Conservation (phyloP, 2,797 vertebrate species). For the Crypturellus tataupa region DNA sequence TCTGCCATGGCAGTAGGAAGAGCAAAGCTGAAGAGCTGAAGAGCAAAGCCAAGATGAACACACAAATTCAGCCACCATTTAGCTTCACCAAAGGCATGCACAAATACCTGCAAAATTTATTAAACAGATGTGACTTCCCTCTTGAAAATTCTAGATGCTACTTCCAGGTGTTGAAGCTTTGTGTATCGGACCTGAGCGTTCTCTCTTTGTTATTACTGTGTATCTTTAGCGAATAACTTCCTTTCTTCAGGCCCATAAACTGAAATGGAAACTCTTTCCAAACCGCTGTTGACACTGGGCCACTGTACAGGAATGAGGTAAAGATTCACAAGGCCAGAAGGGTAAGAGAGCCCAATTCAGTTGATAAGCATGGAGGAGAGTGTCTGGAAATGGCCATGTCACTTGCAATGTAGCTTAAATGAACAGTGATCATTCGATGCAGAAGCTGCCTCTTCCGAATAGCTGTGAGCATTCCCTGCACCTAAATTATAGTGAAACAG, state of each 20-base stretch:
- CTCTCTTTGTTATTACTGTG: neutral
- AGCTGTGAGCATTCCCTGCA: neutral
- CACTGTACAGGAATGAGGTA: neutral
- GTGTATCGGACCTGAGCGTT: neutral
- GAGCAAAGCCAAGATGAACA: slow-evolving; percentile 31
- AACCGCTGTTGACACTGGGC: neutral
- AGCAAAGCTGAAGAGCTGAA: no score
- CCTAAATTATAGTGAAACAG: neutral
- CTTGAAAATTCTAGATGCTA: neutral
- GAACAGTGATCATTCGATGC: neutral
- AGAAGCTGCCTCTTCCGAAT: neutral
- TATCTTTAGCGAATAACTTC: neutral
- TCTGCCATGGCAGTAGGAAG: neutral
- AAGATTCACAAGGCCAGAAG: neutral
- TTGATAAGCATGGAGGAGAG: neutral
- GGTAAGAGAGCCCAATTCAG: neutral
- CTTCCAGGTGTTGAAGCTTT: neutral
- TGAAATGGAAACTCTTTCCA: neutral
- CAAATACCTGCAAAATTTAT: slow-evolving; percentile 17
- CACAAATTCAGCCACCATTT: neutral
- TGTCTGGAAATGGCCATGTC: neutral
- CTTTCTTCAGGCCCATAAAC: neutral
- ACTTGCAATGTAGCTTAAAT: neutral
- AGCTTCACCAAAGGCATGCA: neutral
- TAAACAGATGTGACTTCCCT: neutral